phyloP scores from a whole-genome alignment of 2,797 vertebrate genomes.

The Ataeniobius toweri region DNA sequence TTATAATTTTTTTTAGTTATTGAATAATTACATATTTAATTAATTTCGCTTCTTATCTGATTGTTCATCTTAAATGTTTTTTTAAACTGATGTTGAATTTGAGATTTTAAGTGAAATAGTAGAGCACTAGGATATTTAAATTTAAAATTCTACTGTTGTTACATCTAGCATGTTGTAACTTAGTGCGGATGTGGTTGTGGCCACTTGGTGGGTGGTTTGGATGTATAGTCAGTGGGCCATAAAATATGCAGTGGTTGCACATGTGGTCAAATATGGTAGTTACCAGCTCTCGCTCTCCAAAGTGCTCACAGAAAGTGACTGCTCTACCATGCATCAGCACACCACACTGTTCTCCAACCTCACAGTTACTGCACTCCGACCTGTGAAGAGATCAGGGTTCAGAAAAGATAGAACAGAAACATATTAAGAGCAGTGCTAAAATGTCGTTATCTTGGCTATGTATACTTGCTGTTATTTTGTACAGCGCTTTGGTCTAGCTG shows the following conservation, averaged over 20 bases:
- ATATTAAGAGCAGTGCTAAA: neutral
- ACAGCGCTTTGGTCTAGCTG: no score
- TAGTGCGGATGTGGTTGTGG: conserved; percentile 45
- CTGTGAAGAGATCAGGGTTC: conserved; percentile 66
- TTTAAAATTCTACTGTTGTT: conserved; percentile 18
- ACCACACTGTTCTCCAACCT: conserved; percentile 91
- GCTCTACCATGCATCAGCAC: conserved; percentile 92
- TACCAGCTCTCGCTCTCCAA: conserved; percentile 94
- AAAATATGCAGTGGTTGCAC: conserved; percentile 42
- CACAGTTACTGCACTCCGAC: conserved; percentile 91
- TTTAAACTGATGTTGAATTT: neutral
- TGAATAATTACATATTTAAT: neutral
- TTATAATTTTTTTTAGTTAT: neutral
- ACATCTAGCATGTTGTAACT: conserved; percentile 18
- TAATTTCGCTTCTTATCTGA: neutral
- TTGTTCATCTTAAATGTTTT: neutral
- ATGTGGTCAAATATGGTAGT: conserved; percentile 67
- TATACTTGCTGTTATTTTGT: no score
- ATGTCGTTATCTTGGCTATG: neutral
- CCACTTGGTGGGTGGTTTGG: conserved; percentile 29
- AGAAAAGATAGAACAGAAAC: neutral
- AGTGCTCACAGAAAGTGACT: conserved; percentile 93
- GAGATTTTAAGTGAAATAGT: neutral
- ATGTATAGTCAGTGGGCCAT: conserved; percentile 50
- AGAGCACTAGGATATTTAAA: conserved; percentile 1